Evolutionary conservation across 2,888 invertebrate genomes (phyloP), one percentile per base, ranked within the genome.

Genomic region (Deladenus siricidicola): DNA sequence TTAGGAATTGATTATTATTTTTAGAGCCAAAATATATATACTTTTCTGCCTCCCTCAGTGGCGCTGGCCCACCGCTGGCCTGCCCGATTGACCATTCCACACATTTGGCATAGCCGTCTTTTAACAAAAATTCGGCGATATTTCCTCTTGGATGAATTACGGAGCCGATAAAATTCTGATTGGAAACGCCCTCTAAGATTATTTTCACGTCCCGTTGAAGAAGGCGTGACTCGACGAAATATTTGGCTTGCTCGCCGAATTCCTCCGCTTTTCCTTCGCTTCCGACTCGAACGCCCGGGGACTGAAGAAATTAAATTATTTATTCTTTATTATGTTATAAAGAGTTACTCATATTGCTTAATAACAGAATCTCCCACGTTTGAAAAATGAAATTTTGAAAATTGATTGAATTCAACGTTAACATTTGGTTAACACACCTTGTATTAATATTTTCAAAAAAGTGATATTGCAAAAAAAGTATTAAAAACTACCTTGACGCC

Each of bases 51-150:
- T 86, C 84, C 70, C 91, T 85, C 21, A 92, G 83, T 71, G 87
- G 86, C 56, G 90, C 88, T 3, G 89, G 87, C 49, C 90, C 87
- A 77, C 85, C 86, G 45, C 86, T 85, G 79, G 89, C 87, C 65
- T 87, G 86, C 8, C 87, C 86, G 83, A 92, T 88, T 43, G 89
- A 89, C 90, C 90, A 90, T 80, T 91, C 90, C 23, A 90, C 89
- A 78, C 94, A 94, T 79, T 86, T 87, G 0, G 93, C 96, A 76
- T 90, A 89, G 19, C 96, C 96, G 80, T 91, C 89, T 58, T 85
- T 85, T 68, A 94, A 81, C 63, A 99, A 82, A 28, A 88, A 85
- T 80, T 94, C 96, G 0, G 96, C 93, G 77, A 99, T 96, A 80
- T 93, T 93, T 39, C 86, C 78, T 42, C 70, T 70, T 24, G 94